A percentile compares a stretch with the other conserved stretches of the same genome.
Conservation (phyloP, 1,140 invertebrate species). For the Heliconius melpomene region DNA sequence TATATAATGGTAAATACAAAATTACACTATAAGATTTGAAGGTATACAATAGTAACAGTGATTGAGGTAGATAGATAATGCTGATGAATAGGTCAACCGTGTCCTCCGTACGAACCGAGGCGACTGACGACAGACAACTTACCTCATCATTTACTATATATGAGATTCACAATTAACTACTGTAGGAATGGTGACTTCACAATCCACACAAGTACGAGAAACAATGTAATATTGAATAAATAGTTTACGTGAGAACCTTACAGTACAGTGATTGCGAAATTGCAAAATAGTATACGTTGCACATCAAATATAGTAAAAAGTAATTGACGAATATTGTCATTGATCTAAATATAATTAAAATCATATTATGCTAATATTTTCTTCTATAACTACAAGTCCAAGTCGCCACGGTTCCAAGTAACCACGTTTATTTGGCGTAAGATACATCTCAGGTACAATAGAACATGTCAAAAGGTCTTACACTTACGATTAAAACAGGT, state of each 20-base stretch:
- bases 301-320: constrained; percentile 13
- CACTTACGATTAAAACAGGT: neutral
- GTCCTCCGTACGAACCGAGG: constrained; percentile 38
- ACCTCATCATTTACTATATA: constrained; percentile 26
- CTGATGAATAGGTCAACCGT: constrained; percentile 52
- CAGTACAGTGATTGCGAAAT: neutral
- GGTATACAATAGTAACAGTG: constrained; percentile 64
- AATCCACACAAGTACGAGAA: constrained; percentile 12
- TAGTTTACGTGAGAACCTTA: constrained; percentile 17
- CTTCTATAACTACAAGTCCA: constrained; percentile 15
- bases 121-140: constrained; percentile 29
- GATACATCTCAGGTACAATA: constrained; percentile 65
- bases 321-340: constrained; percentile 73
- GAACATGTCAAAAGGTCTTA: constrained; percentile 59
- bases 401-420: constrained; percentile 58
- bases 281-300: neutral
- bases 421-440: constrained; percentile 54
- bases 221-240: constrained; percentile 12
- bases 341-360: constrained; percentile 45
- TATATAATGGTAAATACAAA: constrained; percentile 76
- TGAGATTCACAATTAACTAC: constrained; percentile 43
- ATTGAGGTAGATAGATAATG: constrained; percentile 70
- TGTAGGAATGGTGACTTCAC: constrained; percentile 7
- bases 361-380: constrained; percentile 22
- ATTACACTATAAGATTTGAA: constrained; percentile 74